These are phyloP conservation scores for Todiramphus chloris DNA, from an alignment of 2,113 vertebrate genomes.

Conservation along the genomic window DNA sequence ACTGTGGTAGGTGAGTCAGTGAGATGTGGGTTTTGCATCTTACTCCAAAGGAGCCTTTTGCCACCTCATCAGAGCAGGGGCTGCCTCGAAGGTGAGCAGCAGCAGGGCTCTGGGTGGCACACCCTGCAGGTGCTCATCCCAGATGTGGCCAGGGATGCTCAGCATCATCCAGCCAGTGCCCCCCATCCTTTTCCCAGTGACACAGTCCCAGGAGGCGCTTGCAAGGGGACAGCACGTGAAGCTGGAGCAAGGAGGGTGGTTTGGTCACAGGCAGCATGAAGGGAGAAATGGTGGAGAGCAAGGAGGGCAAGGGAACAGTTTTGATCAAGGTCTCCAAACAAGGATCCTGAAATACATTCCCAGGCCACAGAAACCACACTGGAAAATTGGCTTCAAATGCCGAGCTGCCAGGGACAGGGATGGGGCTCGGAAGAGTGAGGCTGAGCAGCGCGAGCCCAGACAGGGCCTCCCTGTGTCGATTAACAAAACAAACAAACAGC, in stretches of 20 bases:
- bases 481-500: constrained; percentile 66
- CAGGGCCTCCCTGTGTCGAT: constrained; percentile 33
- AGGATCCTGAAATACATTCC: constrained; percentile 6
- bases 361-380: constrained; percentile 53
- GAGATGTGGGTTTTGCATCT: neutral
- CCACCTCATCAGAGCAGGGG: neutral
- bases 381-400: neutral
- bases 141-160: neutral
- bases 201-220: accelerated
- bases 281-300: neutral
- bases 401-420: neutral
- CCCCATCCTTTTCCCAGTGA: accelerated
- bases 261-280: accelerated
- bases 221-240: accelerated
- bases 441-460: neutral
- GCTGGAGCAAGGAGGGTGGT: neutral
- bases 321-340: neutral
- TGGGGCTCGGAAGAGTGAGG: neutral
- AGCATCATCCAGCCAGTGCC: accelerated
- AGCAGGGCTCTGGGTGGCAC: accelerated
- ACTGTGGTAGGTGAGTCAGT: neutral
- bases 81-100: neutral
- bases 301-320: neutral
- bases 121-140: neutral
- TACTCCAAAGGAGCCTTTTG: neutral